Evolutionary conservation across 2,797 vertebrate species (phyloP), one percentile per base, ranked within the genome.

Genomic region (Gypaetus barbatus): DNA sequence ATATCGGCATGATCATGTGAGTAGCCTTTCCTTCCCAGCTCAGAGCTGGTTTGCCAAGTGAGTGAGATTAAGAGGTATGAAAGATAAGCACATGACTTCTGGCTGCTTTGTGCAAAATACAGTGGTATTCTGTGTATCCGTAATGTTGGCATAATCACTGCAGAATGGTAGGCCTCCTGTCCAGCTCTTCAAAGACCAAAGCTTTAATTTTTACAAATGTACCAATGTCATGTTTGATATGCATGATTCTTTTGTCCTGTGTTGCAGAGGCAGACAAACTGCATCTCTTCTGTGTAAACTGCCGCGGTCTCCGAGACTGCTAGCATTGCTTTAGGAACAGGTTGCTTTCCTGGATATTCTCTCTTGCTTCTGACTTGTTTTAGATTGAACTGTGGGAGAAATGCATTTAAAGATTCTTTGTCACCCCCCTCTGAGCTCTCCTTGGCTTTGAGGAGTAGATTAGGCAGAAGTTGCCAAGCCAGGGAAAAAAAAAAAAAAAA

Each of bases 1-100:
- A 23, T 99, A 98, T 37, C 91, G 35, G 2, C 78, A 7, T 1
- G 65, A 96, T 7, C 76, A 98, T 84, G 99, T 99, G 74, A 97
- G 98, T 97, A 86, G 19, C 28, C 43, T 33, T 66, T 27, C 49
- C 25, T 35, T 23, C 17, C 35, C 60, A 54, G 2, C 49, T 82
- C 49, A 23, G 30, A 66, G 31, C 13, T 77, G 31, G 4, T 68
- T 94, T 90, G 37, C 51, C 21, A 44, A 9, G 30, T 18, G 30
- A 46, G 18, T n/a, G n/a, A 83, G 19, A 52, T 37, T 31, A 60
- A 82, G 31, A 23, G 17, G 5, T 46, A 4, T 51, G 21, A 11
- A 44, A 49, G 30, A 61, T 7, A 60, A 9, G 4, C 22, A 6
- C 1, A 0, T 19, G 35, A 52, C 27, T 93, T 81, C 28, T 60